Percentiles rank a stretch among this genome's conserved stretches.
phyloP scores from a whole-genome alignment of 2,888 invertebrate genomes.

The Anaspis maculata region DNA sequence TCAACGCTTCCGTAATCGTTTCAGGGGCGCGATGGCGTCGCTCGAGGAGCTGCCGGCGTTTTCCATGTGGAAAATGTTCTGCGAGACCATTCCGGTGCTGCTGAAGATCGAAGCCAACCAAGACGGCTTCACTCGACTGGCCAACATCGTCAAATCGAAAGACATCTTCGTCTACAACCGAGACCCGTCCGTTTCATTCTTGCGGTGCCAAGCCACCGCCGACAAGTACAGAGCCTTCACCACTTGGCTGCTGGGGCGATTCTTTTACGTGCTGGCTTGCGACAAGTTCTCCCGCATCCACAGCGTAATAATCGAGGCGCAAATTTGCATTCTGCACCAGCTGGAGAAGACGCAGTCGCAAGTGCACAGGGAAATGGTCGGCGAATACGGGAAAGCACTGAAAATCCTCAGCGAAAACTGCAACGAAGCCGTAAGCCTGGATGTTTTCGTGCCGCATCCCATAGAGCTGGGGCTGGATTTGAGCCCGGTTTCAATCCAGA shows the following conservation, averaged over 20 bases:
- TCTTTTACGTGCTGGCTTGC: slow-evolving; percentile 55
- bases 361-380: slow-evolving; percentile 44
- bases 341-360: slow-evolving; percentile 46
- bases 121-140: slow-evolving; percentile 48
- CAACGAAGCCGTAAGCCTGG: slow-evolving; percentile 28
- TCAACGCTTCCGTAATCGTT: no score
- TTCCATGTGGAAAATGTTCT: slow-evolving; percentile 55
- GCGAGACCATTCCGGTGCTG: slow-evolving; percentile 51
- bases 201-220: slow-evolving; percentile 40
- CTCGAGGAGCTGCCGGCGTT: slow-evolving; percentile 34
- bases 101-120: slow-evolving; percentile 51
- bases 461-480: slow-evolving; percentile 32
- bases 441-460: slow-evolving; percentile 45
- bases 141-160: slow-evolving; percentile 53
- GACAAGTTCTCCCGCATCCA: slow-evolving; percentile 48
- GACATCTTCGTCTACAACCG: slow-evolving; percentile 48
- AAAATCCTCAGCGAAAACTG: slow-evolving; percentile 42
- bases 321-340: slow-evolving; percentile 48
- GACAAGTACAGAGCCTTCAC: slow-evolving; percentile 47
- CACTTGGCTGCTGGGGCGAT: slow-evolving; percentile 58
- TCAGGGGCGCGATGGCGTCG: no score
- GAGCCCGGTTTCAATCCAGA: slow-evolving; percentile 27
- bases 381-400: slow-evolving; percentile 45
- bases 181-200: slow-evolving; percentile 43
- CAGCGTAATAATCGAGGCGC: slow-evolving; percentile 46